Conservation (phyloP, 35 echinoderm and acorn worm species). For the Hemicentrotus pulcherrimus region DNA sequence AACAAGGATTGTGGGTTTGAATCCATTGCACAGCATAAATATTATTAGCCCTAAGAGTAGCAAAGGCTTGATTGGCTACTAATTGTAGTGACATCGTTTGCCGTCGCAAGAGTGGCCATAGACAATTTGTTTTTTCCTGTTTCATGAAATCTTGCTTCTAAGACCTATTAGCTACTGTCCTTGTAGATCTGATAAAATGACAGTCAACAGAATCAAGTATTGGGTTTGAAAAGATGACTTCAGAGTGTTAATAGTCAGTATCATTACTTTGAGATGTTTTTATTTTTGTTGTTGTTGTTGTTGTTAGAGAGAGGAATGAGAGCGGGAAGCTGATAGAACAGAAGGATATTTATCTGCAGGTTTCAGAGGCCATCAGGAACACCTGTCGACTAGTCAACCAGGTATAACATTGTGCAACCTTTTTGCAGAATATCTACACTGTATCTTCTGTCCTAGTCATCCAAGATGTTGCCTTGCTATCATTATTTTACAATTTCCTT, state of each 20-base stretch:
- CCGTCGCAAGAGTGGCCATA: too few species aligned
- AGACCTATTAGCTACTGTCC: too few species aligned
- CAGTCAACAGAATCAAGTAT: too few species aligned
- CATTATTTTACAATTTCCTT: not conserved
- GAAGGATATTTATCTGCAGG: conserved; percentile 58
- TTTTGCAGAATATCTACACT: not conserved
- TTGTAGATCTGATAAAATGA: too few species aligned
- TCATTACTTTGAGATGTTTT: not conserved
- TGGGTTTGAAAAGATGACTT: too few species aligned
- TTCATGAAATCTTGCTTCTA: too few species aligned
- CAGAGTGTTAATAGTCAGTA: not conserved
- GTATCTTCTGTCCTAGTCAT: not conserved
- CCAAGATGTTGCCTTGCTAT: not conserved
- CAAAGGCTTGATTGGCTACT: too few species aligned
- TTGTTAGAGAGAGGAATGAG: conserved; percentile 61
- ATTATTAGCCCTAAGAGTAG: too few species aligned
- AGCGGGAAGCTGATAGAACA: conserved; percentile 42
- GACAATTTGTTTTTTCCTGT: too few species aligned
- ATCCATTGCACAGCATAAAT: too few species aligned
- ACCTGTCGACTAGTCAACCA: conserved; percentile 89
- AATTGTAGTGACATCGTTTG: too few species aligned
- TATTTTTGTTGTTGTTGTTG: not conserved
- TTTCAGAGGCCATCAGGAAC: conserved; percentile 69
- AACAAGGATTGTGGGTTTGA: too few species aligned
- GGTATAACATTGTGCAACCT: conserved; percentile 35